Conservation (phyloP, 1,140 invertebrate species). For the Heterodera carotae region DNA sequence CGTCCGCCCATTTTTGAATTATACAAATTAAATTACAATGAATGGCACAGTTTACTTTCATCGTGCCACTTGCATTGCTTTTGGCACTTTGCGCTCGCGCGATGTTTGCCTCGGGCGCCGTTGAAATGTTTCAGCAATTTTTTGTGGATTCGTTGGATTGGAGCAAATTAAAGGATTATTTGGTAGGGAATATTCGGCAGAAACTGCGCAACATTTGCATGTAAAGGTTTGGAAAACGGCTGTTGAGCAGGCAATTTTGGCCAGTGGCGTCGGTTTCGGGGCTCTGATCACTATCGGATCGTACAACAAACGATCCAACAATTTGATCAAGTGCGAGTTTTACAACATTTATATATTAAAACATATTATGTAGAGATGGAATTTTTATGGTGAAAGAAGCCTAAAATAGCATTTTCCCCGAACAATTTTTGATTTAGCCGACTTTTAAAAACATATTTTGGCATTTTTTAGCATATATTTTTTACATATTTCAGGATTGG, state of each 20-base stretch:
- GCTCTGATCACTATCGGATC: slow-evolving; percentile 64
- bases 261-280: slow-evolving; percentile 64
- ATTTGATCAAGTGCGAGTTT: slow-evolving; percentile 53
- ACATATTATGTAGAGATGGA: too few species aligned
- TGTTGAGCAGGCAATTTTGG: slow-evolving; percentile 62
- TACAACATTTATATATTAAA: slow-evolving; percentile 3
- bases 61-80: slow-evolving; percentile 44
- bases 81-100: slow-evolving; percentile 36
- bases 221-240: slow-evolving; percentile 58
- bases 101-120: slow-evolving; percentile 45
- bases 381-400: too few species aligned
- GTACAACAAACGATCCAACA: slow-evolving; percentile 64
- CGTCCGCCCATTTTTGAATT: not conserved
- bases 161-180: slow-evolving; percentile 57
- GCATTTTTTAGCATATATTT: too few species aligned
- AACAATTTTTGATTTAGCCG: too few species aligned
- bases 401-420: too few species aligned
- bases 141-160: slow-evolving; percentile 56
- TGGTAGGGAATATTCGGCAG: slow-evolving; percentile 27
- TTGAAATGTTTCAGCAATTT: slow-evolving; percentile 51
- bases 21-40: slow-evolving; percentile 16
- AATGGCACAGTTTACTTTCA: slow-evolving; percentile 44
- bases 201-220: not conserved
- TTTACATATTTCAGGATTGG: too few species aligned
- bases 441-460: too few species aligned